Evolutionary conservation across 2,797 vertebrate species (phyloP), one percentile per base, ranked within the genome.

Genomic region (Hoplostethus atlanticus): DNA sequence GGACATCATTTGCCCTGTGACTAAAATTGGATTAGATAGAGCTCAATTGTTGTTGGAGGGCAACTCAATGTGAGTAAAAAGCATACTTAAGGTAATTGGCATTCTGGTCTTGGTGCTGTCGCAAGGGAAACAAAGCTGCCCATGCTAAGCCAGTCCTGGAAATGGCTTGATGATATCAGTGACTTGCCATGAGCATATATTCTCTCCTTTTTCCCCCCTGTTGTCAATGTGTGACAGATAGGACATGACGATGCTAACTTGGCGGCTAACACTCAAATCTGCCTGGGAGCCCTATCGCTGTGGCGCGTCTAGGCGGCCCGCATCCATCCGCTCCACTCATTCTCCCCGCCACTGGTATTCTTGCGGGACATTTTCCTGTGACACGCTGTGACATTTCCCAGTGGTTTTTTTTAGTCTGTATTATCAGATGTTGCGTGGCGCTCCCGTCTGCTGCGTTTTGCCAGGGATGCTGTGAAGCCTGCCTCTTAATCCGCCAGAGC

Each of bases 321-420:
- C 50, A 75, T 84, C 54, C 67, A 47, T 67, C 61, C 13, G 5
- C 53, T 70, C 60, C 7, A 61, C 59, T 64, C 54, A 59, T 57
- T 34, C 63, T 16, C 59, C 40, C 13, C 38, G 60, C 81, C 79
- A 76, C 70, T 84, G 53, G 70, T 79, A 82, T 88, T 90, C 81
- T 77, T 86, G 63, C 9, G 77, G 73, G 83, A 79, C 57, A 66
- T 60, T 58, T 21, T 21, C 21, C 30, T 10, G 17, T 50, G 63
- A 79, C 72, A 73, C 66, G 60, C 76, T 76, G 70, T 84, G 87
- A 91, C 87, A 90, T 90, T 87, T 91, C 68, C 71, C 31, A 38
- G 68, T 81, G 73, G 61, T 89, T 91, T 87, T 79, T 21, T 21
- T 21, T 21, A 52, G 73, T 84, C 82, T 80, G 68, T 77, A 86